These are phyloP conservation scores for Yponomeuta cagnagella DNA, from an alignment of 2,888 invertebrate species.

Conservation along the genomic window DNA sequence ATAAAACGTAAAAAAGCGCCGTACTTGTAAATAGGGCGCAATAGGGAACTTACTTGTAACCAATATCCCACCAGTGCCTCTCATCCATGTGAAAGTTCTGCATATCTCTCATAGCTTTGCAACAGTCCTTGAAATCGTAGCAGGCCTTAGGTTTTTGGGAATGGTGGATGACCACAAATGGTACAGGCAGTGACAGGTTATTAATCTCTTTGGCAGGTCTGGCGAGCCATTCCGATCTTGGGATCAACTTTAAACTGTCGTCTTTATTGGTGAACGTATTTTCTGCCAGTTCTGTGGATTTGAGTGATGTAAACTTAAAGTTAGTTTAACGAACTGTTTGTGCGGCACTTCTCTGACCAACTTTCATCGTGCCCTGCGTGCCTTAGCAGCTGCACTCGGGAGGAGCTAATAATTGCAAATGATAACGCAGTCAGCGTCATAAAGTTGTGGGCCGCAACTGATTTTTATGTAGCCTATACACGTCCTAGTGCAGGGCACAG, in stretches of 20 bases:
- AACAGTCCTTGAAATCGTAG: slow-evolving; percentile 64
- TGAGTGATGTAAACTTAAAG: background rate
- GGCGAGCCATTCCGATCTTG: slow-evolving; percentile 78
- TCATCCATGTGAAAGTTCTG: slow-evolving; percentile 78
- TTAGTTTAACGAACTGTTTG: background rate
- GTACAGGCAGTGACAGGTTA: slow-evolving; percentile 74
- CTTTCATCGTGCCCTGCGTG: too few species aligned
- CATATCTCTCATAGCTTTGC: slow-evolving; percentile 77
- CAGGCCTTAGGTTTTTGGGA: slow-evolving; percentile 78
- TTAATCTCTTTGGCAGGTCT: slow-evolving; percentile 58
- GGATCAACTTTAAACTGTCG: slow-evolving; percentile 45
- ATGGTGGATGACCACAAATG: slow-evolving; percentile 84
- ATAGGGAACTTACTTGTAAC: slow-evolving; percentile 55
- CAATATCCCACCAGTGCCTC: slow-evolving; percentile 81
- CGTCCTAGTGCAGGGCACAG: too few species aligned
- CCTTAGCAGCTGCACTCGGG: too few species aligned
- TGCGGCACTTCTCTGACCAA: too few species aligned
- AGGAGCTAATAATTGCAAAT: too few species aligned
- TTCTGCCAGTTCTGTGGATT: slow-evolving; percentile 23
- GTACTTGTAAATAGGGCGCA: too few species aligned
- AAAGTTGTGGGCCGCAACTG: too few species aligned
- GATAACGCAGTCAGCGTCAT: too few species aligned
- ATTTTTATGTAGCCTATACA: too few species aligned
- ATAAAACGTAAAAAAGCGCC: too few species aligned
- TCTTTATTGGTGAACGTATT: slow-evolving; percentile 44